Base-by-base conservation (phyloP, 1,140 invertebrate species). In the Lepidostoma basale region DNA sequence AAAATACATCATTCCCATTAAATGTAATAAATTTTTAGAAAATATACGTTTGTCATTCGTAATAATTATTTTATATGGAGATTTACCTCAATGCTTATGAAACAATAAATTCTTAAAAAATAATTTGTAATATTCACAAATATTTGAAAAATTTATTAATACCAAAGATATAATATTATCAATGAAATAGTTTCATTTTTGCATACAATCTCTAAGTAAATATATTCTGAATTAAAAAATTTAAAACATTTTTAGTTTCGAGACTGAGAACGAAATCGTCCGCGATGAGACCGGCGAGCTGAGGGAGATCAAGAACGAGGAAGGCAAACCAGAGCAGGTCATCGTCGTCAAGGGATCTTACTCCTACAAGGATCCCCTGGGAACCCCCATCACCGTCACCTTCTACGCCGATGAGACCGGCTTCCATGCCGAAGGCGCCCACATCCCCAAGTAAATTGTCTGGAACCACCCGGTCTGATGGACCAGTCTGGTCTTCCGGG, bases 391-490 rank as follows among this genome's bases (percentile, higher is more conserved):
- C 67, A 68, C 62, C 58, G 74, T 89, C 12, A 81, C 81, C 6
- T 88, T 88, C 75, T 83, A 82, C 28, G 75, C 74, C 44, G 74
- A 75, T 60, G 74, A 73, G 45, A 76, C 74, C 16, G 83, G 79
- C 67, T 81, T 81, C 75, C 76, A 79, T 30, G 79, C 82, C 23
- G 74, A 81, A 68, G 84, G 84, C 36, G 81, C 78, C 28, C 83
- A 85, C 75, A 74, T 86, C 10, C 84, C 85, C 18, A 85, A 85
- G 84, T 85, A 9, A 85, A 85, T 36, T 36, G 1, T 36, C 33
- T 6, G 14, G 33, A 36, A 36, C 14, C 33, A 12, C 33, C 33
- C 33, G 33, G 9, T 36, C 33, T 3, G 1, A 36, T 36, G 33
- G 14, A 36, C 33, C 9, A 36, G 33, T 36, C 33, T n/a, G 10